Base-by-base conservation (phyloP, 2,797 vertebrate genomes). In the Clarias laeviceps region DNA sequence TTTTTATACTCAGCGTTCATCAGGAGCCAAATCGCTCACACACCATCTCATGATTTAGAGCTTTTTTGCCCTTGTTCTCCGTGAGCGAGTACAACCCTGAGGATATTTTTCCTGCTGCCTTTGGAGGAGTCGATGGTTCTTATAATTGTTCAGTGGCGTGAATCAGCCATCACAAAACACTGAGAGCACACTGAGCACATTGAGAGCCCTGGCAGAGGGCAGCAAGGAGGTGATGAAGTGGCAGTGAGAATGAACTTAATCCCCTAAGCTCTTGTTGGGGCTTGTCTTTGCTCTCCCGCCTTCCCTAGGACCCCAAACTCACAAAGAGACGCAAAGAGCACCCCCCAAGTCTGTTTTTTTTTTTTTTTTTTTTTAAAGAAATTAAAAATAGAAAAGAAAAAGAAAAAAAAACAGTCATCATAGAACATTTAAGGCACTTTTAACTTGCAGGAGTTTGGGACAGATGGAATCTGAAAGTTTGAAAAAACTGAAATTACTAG, bases 231-330 rank as follows among this genome's bases (percentile, higher is more conserved):
- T 91, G 91, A 92, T 90, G 89, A 89, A 91, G 90, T 94, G 93
- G 92, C 92, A 93, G 92, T 93, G 92, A 93, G 93, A 93, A 93
- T 93, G 91, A 94, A 93, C 93, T 93, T 94, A 94, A 94, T 94
- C 92, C 92, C 85, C 91, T 93, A 92, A 94, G 91, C 92, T 93
- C 92, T 92, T 94, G 93, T 92, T 85, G 82, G 87, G 91, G 89
- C 91, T 91, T 93, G 92, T 90, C 89, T 90, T 80, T 89, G 86
- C 85, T 88, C 87, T 87, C 88, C 82, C 85, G 87, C 89, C 88
- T 89, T 86, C 59, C 82, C 80, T 65, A 83, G 62, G 78, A 87
- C 66, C 84, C 82, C 65, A 62, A 68, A 57, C 77, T 81, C 77
- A 89, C 87, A 89, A 84, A 88, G 86, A 85, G 73, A 87, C 83